Evolutionary conservation across 2,113 vertebrate species (phyloP).

Genomic region (Dunckerocampus dactyliophorus): DNA sequence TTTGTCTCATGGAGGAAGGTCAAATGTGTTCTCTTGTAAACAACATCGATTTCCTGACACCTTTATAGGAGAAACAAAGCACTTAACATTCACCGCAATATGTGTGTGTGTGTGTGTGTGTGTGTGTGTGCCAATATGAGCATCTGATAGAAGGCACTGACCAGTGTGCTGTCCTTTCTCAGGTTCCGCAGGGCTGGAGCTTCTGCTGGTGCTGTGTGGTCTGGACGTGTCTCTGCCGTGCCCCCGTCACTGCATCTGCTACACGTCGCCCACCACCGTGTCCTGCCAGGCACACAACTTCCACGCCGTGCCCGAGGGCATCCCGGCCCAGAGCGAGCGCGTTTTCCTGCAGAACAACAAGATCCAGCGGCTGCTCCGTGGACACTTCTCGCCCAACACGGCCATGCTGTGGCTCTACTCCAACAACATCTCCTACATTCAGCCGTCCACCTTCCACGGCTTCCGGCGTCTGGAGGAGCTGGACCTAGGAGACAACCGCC

Average conservation of each 20-base stretch:
- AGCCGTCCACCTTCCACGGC: conserved; percentile 88
- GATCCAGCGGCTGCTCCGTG: conserved; percentile 85
- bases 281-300: conserved; percentile 98
- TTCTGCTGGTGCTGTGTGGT: conserved; percentile 87
- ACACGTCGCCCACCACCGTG: conserved; percentile 91
- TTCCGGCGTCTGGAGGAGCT: conserved; percentile 92
- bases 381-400: conserved; percentile 90
- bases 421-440: conserved; percentile 95
- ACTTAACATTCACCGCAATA: conserved; percentile 26
- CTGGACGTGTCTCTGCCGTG: conserved; percentile 78
- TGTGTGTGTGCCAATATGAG: background rate
- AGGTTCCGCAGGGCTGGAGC: conserved; percentile 82
- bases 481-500: conserved; percentile 93
- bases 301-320: conserved; percentile 85
- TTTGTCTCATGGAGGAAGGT: conserved; percentile 49
- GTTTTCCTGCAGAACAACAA: conserved; percentile 97
- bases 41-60: conserved; percentile 55
- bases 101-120: conserved; percentile 12
- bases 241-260: conserved; percentile 92
- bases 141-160: background rate
- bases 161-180: conserved; percentile 8
- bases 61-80: conserved; percentile 51
- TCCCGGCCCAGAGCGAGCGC: conserved; percentile 89
- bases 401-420: conserved; percentile 96
- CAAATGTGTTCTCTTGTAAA: conserved; percentile 53